Evolutionary conservation across 2,797 vertebrate genomes (phyloP).

Genomic region (Loriculus beryllinus): DNA sequence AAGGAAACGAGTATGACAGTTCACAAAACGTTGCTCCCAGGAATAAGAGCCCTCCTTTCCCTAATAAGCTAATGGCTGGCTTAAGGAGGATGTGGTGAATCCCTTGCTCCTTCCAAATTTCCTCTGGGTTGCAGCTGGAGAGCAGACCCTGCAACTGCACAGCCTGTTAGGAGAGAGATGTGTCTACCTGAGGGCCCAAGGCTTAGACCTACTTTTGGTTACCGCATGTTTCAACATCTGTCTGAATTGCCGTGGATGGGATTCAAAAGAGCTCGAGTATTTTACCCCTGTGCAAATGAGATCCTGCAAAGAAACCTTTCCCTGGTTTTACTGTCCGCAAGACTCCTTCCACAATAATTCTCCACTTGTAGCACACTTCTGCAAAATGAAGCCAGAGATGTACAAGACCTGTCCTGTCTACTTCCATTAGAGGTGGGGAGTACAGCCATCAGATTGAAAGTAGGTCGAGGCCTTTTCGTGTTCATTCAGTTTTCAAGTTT

Average conservation of each 20-base stretch:
- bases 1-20: slow-evolving; percentile 60
- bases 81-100: background rate
- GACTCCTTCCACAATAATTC: slow-evolving; percentile 14
- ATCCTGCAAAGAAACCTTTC: background rate
- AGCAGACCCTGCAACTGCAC: background rate
- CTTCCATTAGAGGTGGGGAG: slow-evolving; percentile 39
- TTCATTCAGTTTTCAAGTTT: slow-evolving; percentile 57
- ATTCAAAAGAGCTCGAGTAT: background rate
- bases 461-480: slow-evolving; percentile 58
- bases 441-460: slow-evolving; percentile 25
- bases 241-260: background rate
- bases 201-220: slow-evolving; percentile 1
- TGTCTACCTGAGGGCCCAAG: background rate
- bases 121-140: slow-evolving; percentile 22
- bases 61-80: background rate
- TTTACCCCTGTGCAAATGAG: background rate
- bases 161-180: background rate
- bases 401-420: slow-evolving; percentile 54
- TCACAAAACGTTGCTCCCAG: slow-evolving; percentile 62
- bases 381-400: slow-evolving; percentile 46
- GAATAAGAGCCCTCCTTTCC: slow-evolving; percentile 4
- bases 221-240: slow-evolving; percentile 21
- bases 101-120: background rate
- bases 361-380: background rate
- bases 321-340: background rate